Evolutionary conservation across 2,113 vertebrate genomes (phyloP), one percentile per base, ranked within the genome.

Genomic region (Xyliphius kryptos): DNA sequence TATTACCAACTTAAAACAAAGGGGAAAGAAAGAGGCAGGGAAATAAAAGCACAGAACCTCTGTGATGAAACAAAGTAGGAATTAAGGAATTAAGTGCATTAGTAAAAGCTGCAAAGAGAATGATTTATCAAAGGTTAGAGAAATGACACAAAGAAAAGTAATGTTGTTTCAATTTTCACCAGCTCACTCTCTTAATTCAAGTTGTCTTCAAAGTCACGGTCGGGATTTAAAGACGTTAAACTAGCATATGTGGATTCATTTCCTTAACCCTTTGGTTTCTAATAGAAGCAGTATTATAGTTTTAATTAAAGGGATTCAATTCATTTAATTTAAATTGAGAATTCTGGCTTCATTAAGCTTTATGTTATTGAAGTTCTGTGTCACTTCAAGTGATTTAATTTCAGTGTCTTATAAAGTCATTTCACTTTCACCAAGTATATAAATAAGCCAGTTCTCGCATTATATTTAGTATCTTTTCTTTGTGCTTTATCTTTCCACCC

Each of bases 311-410:
- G 32, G 53, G 37, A 32, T n/a, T 43, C 21, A 10, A 13, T 52
- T 62, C 9, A 47, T 52, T 56, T 49, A 36, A 9, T 19, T 40
- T 67, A 40, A 57, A 62, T 57, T 51, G 52, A 67, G 52, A 13
- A 19, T 62, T 41, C 56, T 59, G 16, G 40, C 57, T 61, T 38
- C 44, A 48, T 71, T 56, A 67, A 51, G 26, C 59, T 67, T 61
- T 22, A 52, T 43, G 47, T 47, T 32, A 41, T 69, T 67, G n/a
- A 50, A 52, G 20, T 56, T 51, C 53, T 52, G 21, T 61, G 62
- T 20, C 2, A 9, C 54, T 66, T 38, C 21, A 36, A 16, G 36
- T 48, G 11, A 21, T 66, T n/a, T 51, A 66, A 56, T 14, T 50
- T 58, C 20, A 9, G 38, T 12, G 13, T 7, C 46, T 62, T 56